Base-by-base conservation (phyloP, 2,888 invertebrate genomes). In the Andrena fulva region DNA sequence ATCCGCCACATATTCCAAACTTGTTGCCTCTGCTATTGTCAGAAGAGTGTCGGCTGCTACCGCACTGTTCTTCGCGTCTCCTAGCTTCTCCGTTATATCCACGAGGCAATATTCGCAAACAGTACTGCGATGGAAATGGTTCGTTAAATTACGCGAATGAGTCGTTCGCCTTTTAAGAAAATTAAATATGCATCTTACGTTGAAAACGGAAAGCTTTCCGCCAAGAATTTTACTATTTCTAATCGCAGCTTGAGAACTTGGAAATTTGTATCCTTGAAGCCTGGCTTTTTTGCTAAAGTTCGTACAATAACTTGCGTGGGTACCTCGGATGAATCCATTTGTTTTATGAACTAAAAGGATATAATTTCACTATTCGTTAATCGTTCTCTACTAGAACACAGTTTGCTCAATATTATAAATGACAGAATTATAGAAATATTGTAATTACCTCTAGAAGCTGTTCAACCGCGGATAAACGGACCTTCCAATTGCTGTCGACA, bases 191-290 rank as follows among this genome's bases (percentile, higher is more conserved):
- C 52, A 69, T 56, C 72, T 76, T 93, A 96, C 95, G 95, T 95
- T 0, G 97, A 96, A 84, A 97, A 95, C 0, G 96, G 95, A 89
- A 96, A 96, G 90, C 96, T 97, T 92, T 97, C 97, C 0, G 97
- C 97, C 31, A 98, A 95, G 85, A 96, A 95, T 87, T 97, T 97
- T 76, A 98, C 95, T 12, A 97, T 95, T 87, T 98, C 98, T 20
- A 99, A 93, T 86, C 97, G 96, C 0, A 96, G 95, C 92, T 98
- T 98, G 68, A 98, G 94, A 16, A 98, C 98, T 95, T 98, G 98
- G 84, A 98, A 98, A 93, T 99, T 98, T 79, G 97, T 98, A 91
- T 99, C 99, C 92, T 98, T 95, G 33, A 96, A 94, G 0, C 99
- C 99, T 0, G 98, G 98, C 92, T 98, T 98, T 91, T 96, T 97